A percentile compares a stretch with the other conserved stretches of the same genome.
phyloP scores from a whole-genome alignment of 1,140 invertebrate species.

The Brachionus paranguensis region DNA sequence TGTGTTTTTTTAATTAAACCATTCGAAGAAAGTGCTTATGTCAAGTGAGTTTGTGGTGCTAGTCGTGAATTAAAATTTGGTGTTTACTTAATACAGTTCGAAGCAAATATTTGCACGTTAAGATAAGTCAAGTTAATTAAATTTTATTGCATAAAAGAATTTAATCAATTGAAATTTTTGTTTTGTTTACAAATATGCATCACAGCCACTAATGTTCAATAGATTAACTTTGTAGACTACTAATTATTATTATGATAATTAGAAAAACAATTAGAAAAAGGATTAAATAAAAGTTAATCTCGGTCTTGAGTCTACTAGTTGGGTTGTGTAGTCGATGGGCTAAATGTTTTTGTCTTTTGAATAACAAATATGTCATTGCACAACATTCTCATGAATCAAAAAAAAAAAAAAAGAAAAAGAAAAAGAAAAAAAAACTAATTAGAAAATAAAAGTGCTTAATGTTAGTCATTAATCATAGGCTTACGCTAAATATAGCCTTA shows the following conservation, averaged over 20 bases:
- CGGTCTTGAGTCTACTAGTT: background rate
- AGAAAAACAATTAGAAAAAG: background rate
- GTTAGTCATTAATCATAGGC: background rate
- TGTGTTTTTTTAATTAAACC: background rate
- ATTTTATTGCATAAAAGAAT: background rate
- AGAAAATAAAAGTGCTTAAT: background rate
- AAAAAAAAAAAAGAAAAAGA: background rate
- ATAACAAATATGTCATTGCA: background rate
- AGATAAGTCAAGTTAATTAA: background rate
- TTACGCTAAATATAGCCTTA: background rate
- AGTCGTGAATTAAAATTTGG: background rate
- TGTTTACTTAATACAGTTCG: background rate
- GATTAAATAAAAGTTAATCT: background rate
- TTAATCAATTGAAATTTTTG: background rate
- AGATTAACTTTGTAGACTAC: background rate
- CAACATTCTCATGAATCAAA: background rate
- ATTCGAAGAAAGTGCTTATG: background rate
- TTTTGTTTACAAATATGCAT: background rate
- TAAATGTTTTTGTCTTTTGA: background rate
- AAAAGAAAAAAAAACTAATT: background rate
- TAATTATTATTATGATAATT: background rate
- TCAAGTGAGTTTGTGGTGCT: background rate
- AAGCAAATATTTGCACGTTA: background rate
- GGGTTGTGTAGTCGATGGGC: background rate
- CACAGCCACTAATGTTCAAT: background rate